A percentile compares a stretch with the other conserved stretches of the same genome.
These are phyloP conservation scores for Centropus unirufus DNA, from an alignment of 2,113 vertebrate species.

Conservation along the genomic window DNA sequence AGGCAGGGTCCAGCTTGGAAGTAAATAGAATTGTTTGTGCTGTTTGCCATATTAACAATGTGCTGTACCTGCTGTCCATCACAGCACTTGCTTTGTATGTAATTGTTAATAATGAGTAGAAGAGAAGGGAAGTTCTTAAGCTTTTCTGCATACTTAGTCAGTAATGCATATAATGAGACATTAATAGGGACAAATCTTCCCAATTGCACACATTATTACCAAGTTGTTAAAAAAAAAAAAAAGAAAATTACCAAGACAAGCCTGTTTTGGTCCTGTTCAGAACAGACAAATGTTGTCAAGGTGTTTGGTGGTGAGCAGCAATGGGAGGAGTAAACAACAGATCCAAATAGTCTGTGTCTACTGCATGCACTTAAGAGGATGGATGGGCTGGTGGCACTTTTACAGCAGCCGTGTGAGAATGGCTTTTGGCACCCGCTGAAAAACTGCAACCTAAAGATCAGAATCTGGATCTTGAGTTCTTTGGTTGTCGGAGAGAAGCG, in stretches of 20 bases:
- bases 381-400: background rate
- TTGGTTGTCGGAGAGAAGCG: background rate
- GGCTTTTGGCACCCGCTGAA: background rate
- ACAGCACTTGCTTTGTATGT: background rate
- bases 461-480: background rate
- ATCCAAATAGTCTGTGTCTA: background rate
- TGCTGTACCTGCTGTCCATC: background rate
- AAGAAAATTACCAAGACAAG: background rate
- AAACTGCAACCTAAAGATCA: background rate
- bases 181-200: background rate
- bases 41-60: background rate
- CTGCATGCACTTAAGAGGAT: background rate
- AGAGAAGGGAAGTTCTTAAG: background rate
- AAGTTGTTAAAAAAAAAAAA: background rate
- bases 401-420: background rate
- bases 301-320: background rate
- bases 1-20: background rate
- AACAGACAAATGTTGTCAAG: background rate
- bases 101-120: background rate
- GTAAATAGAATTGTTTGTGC: background rate
- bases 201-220: background rate
- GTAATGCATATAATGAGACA: background rate
- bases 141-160: background rate
- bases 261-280: background rate
- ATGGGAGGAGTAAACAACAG: background rate